Evolutionary conservation across 2,888 invertebrate genomes (phyloP).

Genomic region (Tuta absoluta): DNA sequence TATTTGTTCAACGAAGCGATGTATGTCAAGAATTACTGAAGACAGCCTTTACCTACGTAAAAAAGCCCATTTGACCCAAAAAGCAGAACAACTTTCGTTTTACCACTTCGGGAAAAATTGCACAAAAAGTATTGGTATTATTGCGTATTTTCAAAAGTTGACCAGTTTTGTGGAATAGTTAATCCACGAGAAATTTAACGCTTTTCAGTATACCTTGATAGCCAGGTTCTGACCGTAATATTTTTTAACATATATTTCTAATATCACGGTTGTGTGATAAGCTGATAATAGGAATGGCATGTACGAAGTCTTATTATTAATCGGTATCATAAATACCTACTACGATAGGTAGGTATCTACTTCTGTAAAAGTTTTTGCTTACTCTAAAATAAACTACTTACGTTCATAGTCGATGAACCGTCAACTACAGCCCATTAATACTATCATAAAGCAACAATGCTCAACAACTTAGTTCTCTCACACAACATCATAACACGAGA

Average conservation of each 20-base stretch:
- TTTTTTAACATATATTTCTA: neutral
- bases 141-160: too few species aligned
- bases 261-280: neutral
- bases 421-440: constrained; percentile 45
- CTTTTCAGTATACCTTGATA: neutral
- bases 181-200: too few species aligned
- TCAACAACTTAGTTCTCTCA: constrained; percentile 34
- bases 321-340: neutral
- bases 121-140: too few species aligned
- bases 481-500: constrained; percentile 38
- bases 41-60: too few species aligned
- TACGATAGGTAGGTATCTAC: neutral
- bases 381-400: constrained; percentile 47
- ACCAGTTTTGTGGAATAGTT: too few species aligned
- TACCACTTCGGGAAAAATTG: too few species aligned
- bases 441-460: constrained; percentile 43
- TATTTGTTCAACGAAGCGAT: too few species aligned
- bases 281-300: neutral
- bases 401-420: constrained; percentile 55
- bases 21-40: too few species aligned
- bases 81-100: too few species aligned
- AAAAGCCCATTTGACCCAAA: too few species aligned
- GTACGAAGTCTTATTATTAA: neutral
- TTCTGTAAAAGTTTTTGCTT: neutral
- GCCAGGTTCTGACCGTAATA: neutral